Evolutionary conservation across 2,113 vertebrate genomes (phyloP).

Genomic region (Connochaetes taurinus): DNA sequence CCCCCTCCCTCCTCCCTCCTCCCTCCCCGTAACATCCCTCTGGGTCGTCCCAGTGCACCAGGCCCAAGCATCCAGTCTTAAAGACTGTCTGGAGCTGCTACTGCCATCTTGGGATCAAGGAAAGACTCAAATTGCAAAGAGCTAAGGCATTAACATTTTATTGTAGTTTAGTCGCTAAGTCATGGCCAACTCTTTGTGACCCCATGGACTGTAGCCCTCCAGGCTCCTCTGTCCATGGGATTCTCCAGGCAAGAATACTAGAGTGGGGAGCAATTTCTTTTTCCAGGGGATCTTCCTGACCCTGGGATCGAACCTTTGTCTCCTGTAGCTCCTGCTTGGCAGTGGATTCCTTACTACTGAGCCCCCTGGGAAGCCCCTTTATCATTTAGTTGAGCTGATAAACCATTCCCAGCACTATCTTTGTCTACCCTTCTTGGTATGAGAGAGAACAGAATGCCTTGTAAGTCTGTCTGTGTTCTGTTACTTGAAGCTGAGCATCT

Average conservation of each 20-base stretch:
- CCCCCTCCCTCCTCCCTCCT: too few relatives aligned
- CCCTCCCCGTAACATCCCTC: too few relatives aligned
- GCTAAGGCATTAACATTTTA: neutral
- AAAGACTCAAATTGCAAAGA: neutral
- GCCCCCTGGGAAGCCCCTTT: neutral
- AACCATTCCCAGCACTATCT: neutral
- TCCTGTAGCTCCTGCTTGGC: neutral
- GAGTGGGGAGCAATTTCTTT: neutral
- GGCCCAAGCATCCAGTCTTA: neutral
- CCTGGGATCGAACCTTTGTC: fast-evolving
- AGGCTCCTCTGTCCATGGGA: neutral
- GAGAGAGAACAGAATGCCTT: neutral
- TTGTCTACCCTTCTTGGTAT: neutral
- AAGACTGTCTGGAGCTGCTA: neutral
- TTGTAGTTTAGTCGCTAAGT: neutral
- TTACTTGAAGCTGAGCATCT: neutral
- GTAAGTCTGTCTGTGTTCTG: neutral
- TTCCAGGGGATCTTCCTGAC: neutral
- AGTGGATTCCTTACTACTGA: neutral
- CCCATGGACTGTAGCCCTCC: neutral
- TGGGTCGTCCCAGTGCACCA: too few relatives aligned
- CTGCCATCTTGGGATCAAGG: neutral
- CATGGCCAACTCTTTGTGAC: neutral
- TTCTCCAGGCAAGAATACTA: neutral
- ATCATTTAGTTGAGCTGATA: neutral